phyloP scores from a whole-genome alignment of 2,113 vertebrate genomes.

The Sterna hirundo region DNA sequence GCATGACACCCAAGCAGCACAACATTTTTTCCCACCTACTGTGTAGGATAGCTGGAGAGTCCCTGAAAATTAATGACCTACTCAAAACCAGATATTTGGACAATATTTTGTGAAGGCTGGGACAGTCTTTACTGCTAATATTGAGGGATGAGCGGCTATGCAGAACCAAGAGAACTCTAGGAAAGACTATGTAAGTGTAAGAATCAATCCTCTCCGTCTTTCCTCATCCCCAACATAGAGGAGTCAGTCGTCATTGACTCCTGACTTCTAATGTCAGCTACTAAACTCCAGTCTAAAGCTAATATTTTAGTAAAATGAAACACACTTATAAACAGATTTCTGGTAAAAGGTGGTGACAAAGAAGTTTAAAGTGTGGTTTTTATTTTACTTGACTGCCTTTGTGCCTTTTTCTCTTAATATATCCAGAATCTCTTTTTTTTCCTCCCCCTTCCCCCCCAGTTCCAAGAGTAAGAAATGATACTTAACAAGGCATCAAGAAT shows the following conservation, averaged over 20 bases:
- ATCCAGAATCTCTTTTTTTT: background rate
- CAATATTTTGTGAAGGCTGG: background rate
- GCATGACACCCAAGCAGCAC: background rate
- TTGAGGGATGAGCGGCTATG: background rate
- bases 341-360: background rate
- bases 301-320: background rate
- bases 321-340: background rate
- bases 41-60: background rate
- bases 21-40: slow-evolving; percentile 41
- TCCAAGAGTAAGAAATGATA: background rate
- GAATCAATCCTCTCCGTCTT: background rate
- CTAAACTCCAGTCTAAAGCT: background rate
- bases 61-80: background rate
- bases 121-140: background rate
- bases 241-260: background rate
- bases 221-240: background rate
- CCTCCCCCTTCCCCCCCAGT: rapidly evolving
- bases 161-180: background rate
- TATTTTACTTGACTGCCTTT: background rate
- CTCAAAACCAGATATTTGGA: background rate
- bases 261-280: background rate
- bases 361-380: background rate
- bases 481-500: background rate
- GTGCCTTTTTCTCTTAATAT: background rate
- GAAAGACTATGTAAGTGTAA: background rate